Conservation (phyloP, 2,888 invertebrate species). For the Taenaris catops region DNA sequence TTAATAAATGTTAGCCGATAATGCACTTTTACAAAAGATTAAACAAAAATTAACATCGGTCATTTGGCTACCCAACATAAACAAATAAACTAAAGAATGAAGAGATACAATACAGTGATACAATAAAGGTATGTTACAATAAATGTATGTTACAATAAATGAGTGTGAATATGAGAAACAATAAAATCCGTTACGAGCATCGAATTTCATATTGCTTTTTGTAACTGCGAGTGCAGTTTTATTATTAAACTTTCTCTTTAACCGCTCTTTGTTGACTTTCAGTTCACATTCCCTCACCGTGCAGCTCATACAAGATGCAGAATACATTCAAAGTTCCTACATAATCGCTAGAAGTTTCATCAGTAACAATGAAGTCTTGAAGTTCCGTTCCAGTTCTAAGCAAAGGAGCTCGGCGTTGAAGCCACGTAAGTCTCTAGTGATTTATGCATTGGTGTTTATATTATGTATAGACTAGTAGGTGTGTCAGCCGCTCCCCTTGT, state of each 20-base stretch:
- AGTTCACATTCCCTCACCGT: constrained; percentile 12
- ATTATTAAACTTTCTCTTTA: constrained; percentile 9
- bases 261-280: constrained; percentile 18
- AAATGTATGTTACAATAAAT: too few relatives aligned
- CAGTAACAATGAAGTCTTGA: constrained; percentile 24
- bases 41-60: too few relatives aligned
- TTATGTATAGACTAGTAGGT: too few relatives aligned
- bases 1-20: too few relatives aligned
- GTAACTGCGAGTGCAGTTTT: constrained; percentile 3
- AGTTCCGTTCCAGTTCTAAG: constrained; percentile 17
- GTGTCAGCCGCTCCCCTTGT: too few relatives aligned
- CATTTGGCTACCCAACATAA: too few relatives aligned
- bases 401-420: constrained; percentile 19
- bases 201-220: constrained; percentile 3
- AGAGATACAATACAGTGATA: too few relatives aligned
- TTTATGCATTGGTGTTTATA: constrained; percentile 19
- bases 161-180: too few relatives aligned
- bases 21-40: too few relatives aligned
- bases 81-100: too few relatives aligned
- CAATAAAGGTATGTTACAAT: too few relatives aligned
- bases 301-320: constrained; percentile 20
- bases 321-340: constrained; percentile 22
- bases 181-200: too few relatives aligned
- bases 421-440: constrained; percentile 14
- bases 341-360: constrained; percentile 24